Evolutionary conservation across 1,140 invertebrate species (phyloP).

Genomic region (Drosophila tani): DNA sequence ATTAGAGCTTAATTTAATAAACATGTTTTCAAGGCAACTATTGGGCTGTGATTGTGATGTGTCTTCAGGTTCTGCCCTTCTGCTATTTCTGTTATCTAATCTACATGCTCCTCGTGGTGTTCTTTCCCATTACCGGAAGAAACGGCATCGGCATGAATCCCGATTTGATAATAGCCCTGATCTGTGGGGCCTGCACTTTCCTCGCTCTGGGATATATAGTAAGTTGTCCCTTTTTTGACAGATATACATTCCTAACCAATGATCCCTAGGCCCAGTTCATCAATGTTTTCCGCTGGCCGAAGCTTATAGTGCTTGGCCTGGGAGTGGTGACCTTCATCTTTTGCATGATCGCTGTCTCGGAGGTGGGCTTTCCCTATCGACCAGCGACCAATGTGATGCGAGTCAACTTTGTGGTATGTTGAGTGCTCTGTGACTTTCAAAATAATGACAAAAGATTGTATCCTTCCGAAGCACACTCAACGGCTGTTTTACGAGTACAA

Average conservation of each 20-base stretch:
- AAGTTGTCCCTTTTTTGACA: background rate
- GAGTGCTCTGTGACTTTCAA: background rate
- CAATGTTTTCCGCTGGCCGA: constrained; percentile 68
- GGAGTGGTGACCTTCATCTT: constrained; percentile 80
- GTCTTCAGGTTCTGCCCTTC: constrained; percentile 76
- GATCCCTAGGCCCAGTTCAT: constrained; percentile 59
- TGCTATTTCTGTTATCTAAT: constrained; percentile 87
- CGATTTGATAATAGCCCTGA: constrained; percentile 86
- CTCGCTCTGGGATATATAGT: constrained; percentile 72
- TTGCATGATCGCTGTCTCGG: constrained; percentile 87
- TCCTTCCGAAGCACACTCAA: constrained; percentile 86
- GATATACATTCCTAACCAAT: fast-evolving
- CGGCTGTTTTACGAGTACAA: constrained; percentile 87
- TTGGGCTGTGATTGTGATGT: constrained; percentile 87
- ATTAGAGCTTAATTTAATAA: too few species aligned
- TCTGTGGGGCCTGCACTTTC: constrained; percentile 84
- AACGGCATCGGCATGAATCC: constrained; percentile 87
- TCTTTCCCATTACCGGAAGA: constrained; percentile 89
- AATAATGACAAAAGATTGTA: too few species aligned
- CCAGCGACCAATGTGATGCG: constrained; percentile 88
- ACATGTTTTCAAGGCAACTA: background rate
- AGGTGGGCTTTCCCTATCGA: constrained; percentile 91
- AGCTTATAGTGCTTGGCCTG: constrained; percentile 51
- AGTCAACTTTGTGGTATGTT: constrained; percentile 88
- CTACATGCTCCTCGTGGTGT: constrained; percentile 88